A percentile compares a stretch with the other conserved stretches of the same genome.
These are phyloP conservation scores for Danionella cerebrum DNA, from an alignment of 2,113 vertebrate genomes.

Conservation along the genomic window DNA sequence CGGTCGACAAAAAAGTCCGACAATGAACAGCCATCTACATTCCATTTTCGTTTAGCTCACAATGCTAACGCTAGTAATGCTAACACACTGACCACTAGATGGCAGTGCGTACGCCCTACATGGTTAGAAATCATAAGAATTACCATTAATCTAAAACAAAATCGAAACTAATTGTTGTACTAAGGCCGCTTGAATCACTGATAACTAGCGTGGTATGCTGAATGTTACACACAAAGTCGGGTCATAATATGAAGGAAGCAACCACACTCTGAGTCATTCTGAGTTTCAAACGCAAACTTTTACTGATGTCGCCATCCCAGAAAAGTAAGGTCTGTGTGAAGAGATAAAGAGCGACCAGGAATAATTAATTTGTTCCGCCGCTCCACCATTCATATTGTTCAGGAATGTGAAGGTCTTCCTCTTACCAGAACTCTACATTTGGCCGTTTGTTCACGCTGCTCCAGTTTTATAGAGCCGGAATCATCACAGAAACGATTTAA, in stretches of 20 bases:
- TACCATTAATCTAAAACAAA: no score
- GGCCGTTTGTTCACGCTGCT: background rate
- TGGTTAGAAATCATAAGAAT: no score
- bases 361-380: background rate
- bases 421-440: background rate
- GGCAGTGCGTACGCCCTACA: background rate
- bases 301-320: background rate
- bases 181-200: no score
- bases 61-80: background rate
- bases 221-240: background rate
- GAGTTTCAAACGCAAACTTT: constrained; percentile 14
- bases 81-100: background rate
- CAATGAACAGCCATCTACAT: no score
- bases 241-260: background rate
- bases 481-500: background rate
- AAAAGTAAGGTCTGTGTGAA: background rate
- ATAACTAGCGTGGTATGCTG: background rate
- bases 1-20: no score
- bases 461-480: background rate
- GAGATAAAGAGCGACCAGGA: background rate
- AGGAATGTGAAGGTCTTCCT: background rate
- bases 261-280: background rate
- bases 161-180: no score
- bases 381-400: background rate
- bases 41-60: background rate